phyloP scores from a whole-genome alignment of 2,888 invertebrate species.

The Tryphoninae sp. region DNA sequence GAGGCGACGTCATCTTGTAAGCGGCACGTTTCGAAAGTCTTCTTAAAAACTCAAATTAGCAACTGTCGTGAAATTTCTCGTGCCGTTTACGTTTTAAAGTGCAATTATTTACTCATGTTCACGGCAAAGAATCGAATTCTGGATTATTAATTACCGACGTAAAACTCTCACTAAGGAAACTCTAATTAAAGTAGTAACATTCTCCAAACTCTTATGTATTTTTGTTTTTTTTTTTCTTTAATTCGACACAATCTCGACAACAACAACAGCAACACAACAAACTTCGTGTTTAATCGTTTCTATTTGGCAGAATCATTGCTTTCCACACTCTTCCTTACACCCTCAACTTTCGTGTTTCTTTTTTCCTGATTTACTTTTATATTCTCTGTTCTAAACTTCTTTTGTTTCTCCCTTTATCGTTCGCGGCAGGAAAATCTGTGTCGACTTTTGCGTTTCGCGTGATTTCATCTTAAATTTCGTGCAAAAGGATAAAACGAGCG shows the following conservation, averaged over 20 bases:
- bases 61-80: too few species aligned
- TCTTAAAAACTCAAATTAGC: too few species aligned
- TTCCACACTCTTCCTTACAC: slow-evolving; percentile 48
- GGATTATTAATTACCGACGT: background rate
- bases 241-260: slow-evolving; percentile 80
- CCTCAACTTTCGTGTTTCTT: background rate
- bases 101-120: slow-evolving; percentile 7
- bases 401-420: background rate
- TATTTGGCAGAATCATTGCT: slow-evolving; percentile 67
- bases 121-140: too few species aligned
- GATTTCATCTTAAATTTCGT: slow-evolving; percentile 25
- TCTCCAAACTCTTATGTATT: slow-evolving; percentile 76
- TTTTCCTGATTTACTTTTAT: background rate
- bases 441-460: slow-evolving; percentile 1
- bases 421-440: background rate
- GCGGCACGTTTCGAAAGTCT: too few species aligned
- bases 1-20: too few species aligned
- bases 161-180: slow-evolving; percentile 7
- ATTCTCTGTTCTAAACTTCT: background rate
- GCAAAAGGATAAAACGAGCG: slow-evolving; percentile 48
- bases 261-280: slow-evolving; percentile 75
- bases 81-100: background rate
- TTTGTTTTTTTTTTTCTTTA: slow-evolving; percentile 75
- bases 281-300: slow-evolving; percentile 63
- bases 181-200: slow-evolving; percentile 63